These are phyloP conservation scores for Meleagris gallopavo DNA, from an alignment of 2,113 vertebrate species.

Conservation along the genomic window DNA sequence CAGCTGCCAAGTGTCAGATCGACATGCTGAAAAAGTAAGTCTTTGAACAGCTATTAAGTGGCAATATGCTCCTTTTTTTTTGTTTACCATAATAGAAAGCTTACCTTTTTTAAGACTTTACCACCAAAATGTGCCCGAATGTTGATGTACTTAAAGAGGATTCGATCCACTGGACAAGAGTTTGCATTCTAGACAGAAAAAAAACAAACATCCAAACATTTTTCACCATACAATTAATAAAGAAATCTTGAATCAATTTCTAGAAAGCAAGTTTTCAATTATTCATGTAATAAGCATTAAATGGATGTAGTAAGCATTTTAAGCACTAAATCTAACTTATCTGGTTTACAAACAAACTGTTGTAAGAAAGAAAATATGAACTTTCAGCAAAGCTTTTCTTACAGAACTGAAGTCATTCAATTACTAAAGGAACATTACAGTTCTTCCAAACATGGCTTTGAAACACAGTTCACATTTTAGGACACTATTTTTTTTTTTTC, in stretches of 20 bases:
- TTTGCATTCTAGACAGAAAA: constrained; percentile 87
- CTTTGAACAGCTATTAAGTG: neutral
- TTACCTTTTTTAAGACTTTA: constrained; percentile 89
- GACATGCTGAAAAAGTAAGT: neutral
- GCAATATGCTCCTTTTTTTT: no score
- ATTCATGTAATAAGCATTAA: neutral
- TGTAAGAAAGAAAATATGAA: neutral
- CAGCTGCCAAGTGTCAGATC: neutral
- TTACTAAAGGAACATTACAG: neutral
- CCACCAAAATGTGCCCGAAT: constrained; percentile 88
- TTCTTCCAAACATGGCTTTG: neutral
- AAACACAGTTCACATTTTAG: neutral
- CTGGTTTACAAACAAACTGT: neutral
- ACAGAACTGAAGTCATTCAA: neutral
- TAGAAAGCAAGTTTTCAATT: neutral
- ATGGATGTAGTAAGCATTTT: neutral
- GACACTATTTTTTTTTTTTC: neutral
- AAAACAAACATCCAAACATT: neutral
- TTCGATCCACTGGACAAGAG: constrained; percentile 95
- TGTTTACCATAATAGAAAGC: neutral
- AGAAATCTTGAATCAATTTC: neutral
- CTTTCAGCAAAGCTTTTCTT: neutral
- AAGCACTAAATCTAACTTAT: neutral
- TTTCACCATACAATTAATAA: neutral
- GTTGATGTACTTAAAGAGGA: constrained; percentile 87